Conservation (phyloP, 2,797 vertebrate genomes). For the Enteromius fasciolatus region DNA sequence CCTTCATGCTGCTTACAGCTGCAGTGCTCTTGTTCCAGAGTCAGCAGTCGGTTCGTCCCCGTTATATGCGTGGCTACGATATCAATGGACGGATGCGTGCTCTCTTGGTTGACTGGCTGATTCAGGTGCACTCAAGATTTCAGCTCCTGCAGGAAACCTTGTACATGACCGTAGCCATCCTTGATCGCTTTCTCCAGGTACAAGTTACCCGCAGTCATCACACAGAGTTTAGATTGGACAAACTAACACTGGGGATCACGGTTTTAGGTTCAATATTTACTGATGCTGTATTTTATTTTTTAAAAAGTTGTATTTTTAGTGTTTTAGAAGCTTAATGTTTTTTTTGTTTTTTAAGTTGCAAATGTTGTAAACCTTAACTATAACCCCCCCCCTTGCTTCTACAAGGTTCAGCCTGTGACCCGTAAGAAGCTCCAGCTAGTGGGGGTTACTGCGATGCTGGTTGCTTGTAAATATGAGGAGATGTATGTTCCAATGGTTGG, state of each 20-base stretch:
- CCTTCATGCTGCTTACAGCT: neutral
- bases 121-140: conserved; percentile 92
- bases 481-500: conserved; percentile 84
- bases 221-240: neutral
- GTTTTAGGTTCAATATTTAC: neutral
- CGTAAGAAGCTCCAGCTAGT: conserved; percentile 90
- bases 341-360: too few relatives aligned
- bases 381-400: too few relatives aligned
- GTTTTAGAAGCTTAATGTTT: too few relatives aligned
- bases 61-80: conserved; percentile 84
- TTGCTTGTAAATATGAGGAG: conserved; percentile 96
- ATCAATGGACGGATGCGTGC: conserved; percentile 88
- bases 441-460: conserved; percentile 87
- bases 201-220: fast-evolving
- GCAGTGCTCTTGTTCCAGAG: conserved; percentile 67
- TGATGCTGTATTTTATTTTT: too few relatives aligned
- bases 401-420: conserved; percentile 79
- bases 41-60: conserved; percentile 79
- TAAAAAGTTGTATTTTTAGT: too few relatives aligned
- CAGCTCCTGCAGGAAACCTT: conserved; percentile 93
- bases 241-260: neutral
- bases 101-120: conserved; percentile 93
- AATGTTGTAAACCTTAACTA: too few relatives aligned
- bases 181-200: conserved; percentile 94
- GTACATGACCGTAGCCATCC: conserved; percentile 88